Percentiles rank a stretch among this genome's conserved stretches.
Evolutionary conservation across 2,113 vertebrate species (phyloP).

Genomic region (Mormyrus lacerda): DNA sequence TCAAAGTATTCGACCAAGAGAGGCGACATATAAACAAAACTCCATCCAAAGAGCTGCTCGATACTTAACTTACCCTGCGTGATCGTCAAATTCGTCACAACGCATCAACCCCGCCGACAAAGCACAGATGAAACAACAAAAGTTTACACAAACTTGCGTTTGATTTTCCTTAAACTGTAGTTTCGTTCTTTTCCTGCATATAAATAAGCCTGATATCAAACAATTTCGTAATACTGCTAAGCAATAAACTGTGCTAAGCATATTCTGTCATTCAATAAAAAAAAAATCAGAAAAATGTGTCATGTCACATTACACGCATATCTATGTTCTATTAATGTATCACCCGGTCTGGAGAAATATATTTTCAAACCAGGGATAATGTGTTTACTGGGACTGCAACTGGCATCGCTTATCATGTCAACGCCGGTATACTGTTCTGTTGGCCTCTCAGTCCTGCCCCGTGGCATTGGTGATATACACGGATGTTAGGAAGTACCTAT

Average conservation of each 20-base stretch:
- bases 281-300: neutral
- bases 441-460: conserved; percentile 30
- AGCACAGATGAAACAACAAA: neutral
- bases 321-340: neutral
- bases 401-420: neutral
- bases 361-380: neutral
- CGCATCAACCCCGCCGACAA: neutral
- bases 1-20: neutral
- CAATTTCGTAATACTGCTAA: neutral
- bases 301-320: neutral
- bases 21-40: conserved; percentile 14
- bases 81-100: neutral
- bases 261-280: neutral
- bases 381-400: neutral
- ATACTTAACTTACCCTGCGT: conserved; percentile 13
- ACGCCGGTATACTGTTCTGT: conserved; percentile 27
- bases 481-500: conserved; percentile 15
- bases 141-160: neutral
- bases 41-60: neutral
- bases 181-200: neutral
- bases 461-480: conserved; percentile 29
- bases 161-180: neutral
- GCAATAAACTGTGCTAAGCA: neutral
- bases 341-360: neutral
- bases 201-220: neutral